Evolutionary conservation across 2,113 vertebrate species (phyloP).

Genomic region (Cynocephalus volans): DNA sequence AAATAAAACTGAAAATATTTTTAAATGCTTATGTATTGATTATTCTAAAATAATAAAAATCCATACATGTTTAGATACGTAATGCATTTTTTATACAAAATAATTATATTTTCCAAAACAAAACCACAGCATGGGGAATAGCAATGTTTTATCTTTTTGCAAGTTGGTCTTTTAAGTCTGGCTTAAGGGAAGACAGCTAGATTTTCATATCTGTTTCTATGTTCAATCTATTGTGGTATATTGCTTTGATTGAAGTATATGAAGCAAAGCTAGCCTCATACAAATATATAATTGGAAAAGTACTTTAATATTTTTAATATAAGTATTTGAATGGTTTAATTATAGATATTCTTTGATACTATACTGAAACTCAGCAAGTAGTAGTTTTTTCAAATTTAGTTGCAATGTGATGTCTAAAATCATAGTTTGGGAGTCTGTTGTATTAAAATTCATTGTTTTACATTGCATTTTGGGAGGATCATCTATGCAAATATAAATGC

Average conservation of each 20-base stretch:
- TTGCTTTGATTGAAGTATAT: background rate
- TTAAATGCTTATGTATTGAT: background rate
- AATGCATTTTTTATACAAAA: background rate
- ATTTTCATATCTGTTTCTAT: background rate
- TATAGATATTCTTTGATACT: background rate
- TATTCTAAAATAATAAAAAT: background rate
- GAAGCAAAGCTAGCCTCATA: background rate
- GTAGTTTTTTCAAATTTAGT: background rate
- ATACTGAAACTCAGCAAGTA: background rate
- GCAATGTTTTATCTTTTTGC: background rate
- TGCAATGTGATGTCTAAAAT: background rate
- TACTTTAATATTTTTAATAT: background rate
- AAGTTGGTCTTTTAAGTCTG: constrained; percentile 1
- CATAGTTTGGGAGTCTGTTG: background rate
- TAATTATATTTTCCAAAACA: background rate
- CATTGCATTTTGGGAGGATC: background rate
- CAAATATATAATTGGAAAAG: background rate
- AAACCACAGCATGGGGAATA: background rate
- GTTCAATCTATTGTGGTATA: background rate
- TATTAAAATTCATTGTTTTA: background rate
- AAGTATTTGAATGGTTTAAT: background rate
- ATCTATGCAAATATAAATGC: too few species aligned
- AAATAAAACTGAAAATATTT: background rate
- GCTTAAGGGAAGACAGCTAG: background rate
- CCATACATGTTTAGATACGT: background rate